These are phyloP conservation scores for Holacanthus passer DNA, from an alignment of 2,113 vertebrate species.

Conservation along the genomic window DNA sequence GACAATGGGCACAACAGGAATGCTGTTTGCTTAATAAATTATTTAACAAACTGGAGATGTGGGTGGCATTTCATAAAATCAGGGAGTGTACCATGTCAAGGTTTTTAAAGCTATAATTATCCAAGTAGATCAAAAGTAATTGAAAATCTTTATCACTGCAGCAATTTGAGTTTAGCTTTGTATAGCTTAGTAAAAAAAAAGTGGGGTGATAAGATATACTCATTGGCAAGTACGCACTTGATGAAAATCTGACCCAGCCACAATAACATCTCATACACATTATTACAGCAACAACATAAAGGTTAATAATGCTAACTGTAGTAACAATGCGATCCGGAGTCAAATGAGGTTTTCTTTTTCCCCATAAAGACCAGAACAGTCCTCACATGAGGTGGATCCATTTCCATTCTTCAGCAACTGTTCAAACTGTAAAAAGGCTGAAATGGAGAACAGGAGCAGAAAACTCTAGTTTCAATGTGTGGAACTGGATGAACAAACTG, in stretches of 20 bases:
- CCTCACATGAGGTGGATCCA: neutral
- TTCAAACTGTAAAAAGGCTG: neutral
- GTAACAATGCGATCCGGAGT: slow-evolving; percentile 21
- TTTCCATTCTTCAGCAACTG: neutral
- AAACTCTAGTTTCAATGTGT: neutral
- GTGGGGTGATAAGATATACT: neutral
- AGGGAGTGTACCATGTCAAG: neutral
- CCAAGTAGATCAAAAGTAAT: neutral
- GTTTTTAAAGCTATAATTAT: neutral
- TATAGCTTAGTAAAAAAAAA: neutral
- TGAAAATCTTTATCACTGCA: neutral
- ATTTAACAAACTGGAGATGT: neutral
- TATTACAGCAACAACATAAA: slow-evolving; percentile 21
- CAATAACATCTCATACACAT: slow-evolving; percentile 21
- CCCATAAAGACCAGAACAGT: neutral
- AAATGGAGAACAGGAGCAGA: slow-evolving; percentile 1
- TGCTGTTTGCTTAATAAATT: neutral
- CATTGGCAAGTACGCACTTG: neutral
- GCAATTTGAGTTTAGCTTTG: neutral
- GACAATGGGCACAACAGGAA: neutral
- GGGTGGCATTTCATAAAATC: neutral
- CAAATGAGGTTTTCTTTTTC: slow-evolving; percentile 29
- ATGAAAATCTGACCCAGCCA: slow-evolving; percentile 17
- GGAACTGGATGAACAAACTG: slow-evolving; percentile 35
- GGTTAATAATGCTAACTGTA: slow-evolving; percentile 15